Base-by-base conservation (phyloP, 2,888 invertebrate species). In the Pammene aurita region DNA sequence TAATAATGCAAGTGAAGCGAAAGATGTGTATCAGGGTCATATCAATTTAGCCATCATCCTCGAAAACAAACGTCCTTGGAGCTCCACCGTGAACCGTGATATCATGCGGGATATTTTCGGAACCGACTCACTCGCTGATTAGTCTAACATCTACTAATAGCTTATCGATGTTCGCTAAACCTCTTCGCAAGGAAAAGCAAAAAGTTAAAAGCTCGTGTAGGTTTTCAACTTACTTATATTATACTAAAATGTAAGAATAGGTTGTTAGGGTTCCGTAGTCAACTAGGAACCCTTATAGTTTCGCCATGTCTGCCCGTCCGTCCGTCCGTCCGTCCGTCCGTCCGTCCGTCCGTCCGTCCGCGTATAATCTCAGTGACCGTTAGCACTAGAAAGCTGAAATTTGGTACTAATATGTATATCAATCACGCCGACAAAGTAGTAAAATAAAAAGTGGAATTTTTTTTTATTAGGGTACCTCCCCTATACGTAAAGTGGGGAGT, bases 131-230 rank as follows among this genome's bases (percentile, higher is more conserved):
- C 11, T 14, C 2, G 35, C 48, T 60, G 46, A 60, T 46, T 60
- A 35, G 35, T 35, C 14, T 60, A 60, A 46, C 34, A 11, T 14
- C 34, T 46, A 35, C 60, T 46, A 60, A 60, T 60, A 60, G 44
- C 58, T 34, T 18, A 41, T 41, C 50, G 62, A 50, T 62, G 62
- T 62, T 62, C 52, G 52, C 16, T 41, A 52, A 62, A 50, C 41
- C 18, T n/a, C n/a, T 13, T n/a, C n/a, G n/a, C 5, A 10, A 11
- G 18, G 18, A 52, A 62, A 50, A 14, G 13, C 9, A 13, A 52
- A 62, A 41, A 41, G n/a, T n/a, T n/a, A 26, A n/a, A 50, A 62
- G 38, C 50, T 38, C 48, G 16, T 26, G 18, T 41, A 62, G 41
- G 41, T 52, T 52, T 52, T 16, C 14, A 7, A 4, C 0, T 41